Conservation (phyloP, 2,797 vertebrate species). For the Helicolenus hilgendorfi region DNA sequence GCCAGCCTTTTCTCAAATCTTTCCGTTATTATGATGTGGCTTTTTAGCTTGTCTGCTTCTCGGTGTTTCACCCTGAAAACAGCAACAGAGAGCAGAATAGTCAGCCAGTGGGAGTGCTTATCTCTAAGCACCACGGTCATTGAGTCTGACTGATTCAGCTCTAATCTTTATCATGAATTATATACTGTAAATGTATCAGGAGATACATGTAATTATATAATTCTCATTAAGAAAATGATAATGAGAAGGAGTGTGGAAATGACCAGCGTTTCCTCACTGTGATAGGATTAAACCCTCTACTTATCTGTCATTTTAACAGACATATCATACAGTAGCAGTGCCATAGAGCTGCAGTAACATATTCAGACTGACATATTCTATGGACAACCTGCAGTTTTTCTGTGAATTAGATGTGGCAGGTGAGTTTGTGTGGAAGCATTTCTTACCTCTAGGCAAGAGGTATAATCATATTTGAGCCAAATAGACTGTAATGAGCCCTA, state of each 20-base stretch:
- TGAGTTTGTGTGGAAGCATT: slow-evolving; percentile 15
- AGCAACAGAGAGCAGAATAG: slow-evolving; percentile 28
- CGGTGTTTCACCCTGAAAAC: slow-evolving; percentile 37
- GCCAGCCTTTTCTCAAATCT: slow-evolving; percentile 5
- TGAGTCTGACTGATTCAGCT: slow-evolving; percentile 59
- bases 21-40: slow-evolving; percentile 12
- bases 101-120: slow-evolving; percentile 50
- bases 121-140: slow-evolving; percentile 49
- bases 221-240: slow-evolving; percentile 31
- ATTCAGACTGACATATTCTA: slow-evolving; percentile 42
- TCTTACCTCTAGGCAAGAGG: slow-evolving; percentile 21
- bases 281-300: slow-evolving; percentile 64
- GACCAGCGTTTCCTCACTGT: slow-evolving; percentile 17
- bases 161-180: slow-evolving; percentile 54
- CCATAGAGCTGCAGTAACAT: slow-evolving; percentile 55
- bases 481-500: slow-evolving; percentile 33
- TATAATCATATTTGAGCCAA: slow-evolving; percentile 38
- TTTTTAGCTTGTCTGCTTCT: slow-evolving; percentile 10
- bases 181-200: slow-evolving; percentile 58
- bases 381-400: slow-evolving; percentile 39
- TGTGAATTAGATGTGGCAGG: background rate
- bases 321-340: slow-evolving; percentile 35
- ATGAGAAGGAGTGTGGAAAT: slow-evolving; percentile 32
- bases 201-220: slow-evolving; percentile 50
- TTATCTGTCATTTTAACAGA: slow-evolving; percentile 42